Evolutionary conservation across 2,888 invertebrate genomes (phyloP), one percentile per base, ranked within the genome.

Genomic region (Dilophus febrilis): DNA sequence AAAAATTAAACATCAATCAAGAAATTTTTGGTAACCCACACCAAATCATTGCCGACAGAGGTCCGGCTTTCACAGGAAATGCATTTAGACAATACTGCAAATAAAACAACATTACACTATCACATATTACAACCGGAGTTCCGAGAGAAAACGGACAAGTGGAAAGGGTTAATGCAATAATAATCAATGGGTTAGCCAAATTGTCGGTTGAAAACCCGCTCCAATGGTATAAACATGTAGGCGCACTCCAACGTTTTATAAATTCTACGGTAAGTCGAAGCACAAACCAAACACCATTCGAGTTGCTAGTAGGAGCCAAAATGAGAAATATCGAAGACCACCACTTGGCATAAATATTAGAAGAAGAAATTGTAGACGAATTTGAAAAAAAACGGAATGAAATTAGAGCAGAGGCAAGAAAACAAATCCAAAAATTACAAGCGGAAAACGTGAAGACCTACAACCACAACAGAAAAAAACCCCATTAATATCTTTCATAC

Each of bases 61-160:
- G 55, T 14, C 47, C 54, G 8, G 57, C 59, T 10, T 61, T 60
- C 41, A 56, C 53, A 1, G 50, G 55, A 2, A 38, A 50, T 12
- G 51, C 50, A 2, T 61, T 61, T 37, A 26, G 47, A 42, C 42
- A 52, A 1, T 59, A 54, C 43, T 57, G 58, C 40, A 22, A 48
- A n/a, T 47, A 51, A 1, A 50, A 57, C 40, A 42, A 42, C 1
- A 58, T 61, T 28, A 26, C 52, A 18, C 56, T 54, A 38, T 22
- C 48, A 1, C 18, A 35, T 10, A 54, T 55, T 14, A 44, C 44
- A 8, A 44, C 44, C 6, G 48, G 56, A n/a, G 42, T 58, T 4
- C 55, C 59, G 10, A 34, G 56, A 35, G 52, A 53, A 16, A 58
- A 60, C 42, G 57, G 57, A 1, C 57, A 59, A 42, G 53, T 53